phyloP scores from a whole-genome alignment of 2,113 vertebrate genomes.

The Furnarius figulus region DNA sequence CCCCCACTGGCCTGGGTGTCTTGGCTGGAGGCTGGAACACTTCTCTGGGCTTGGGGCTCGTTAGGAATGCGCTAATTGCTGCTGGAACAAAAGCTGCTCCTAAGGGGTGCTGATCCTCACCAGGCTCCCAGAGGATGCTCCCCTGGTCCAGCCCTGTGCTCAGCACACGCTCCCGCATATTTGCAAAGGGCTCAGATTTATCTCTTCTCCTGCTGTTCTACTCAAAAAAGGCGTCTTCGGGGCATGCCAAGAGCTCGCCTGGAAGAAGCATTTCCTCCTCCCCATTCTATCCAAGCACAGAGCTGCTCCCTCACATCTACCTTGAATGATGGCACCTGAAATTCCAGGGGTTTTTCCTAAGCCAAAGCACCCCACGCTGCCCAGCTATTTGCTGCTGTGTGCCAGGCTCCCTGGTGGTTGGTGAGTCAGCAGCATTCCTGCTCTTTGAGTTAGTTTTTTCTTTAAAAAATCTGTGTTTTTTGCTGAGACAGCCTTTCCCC shows the following conservation, averaged over 20 bases:
- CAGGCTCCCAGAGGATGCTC: background rate
- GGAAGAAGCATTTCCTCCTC: background rate
- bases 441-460: background rate
- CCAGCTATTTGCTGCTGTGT: background rate
- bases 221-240: background rate
- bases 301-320: background rate
- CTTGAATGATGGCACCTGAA: background rate
- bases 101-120: slow-evolving; percentile 32
- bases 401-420: background rate
- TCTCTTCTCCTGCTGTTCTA: background rate
- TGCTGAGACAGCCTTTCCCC: background rate
- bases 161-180: background rate
- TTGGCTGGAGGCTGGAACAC: slow-evolving; percentile 63
- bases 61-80: slow-evolving; percentile 70
- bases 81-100: slow-evolving; percentile 68
- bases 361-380: accelerated
- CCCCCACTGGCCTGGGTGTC: slow-evolving; percentile 7
- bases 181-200: background rate
- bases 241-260: background rate
- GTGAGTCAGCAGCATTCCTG: background rate
- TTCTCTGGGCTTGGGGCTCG: slow-evolving; percentile 45
- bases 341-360: background rate
- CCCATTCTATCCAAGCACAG: background rate
- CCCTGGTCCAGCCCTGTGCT: background rate
- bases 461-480: accelerated